A percentile compares a stretch with the other conserved stretches of the same genome.
Evolutionary conservation across 2,113 vertebrate species (phyloP).

Genomic region (Nerophis lumbriciformis): DNA sequence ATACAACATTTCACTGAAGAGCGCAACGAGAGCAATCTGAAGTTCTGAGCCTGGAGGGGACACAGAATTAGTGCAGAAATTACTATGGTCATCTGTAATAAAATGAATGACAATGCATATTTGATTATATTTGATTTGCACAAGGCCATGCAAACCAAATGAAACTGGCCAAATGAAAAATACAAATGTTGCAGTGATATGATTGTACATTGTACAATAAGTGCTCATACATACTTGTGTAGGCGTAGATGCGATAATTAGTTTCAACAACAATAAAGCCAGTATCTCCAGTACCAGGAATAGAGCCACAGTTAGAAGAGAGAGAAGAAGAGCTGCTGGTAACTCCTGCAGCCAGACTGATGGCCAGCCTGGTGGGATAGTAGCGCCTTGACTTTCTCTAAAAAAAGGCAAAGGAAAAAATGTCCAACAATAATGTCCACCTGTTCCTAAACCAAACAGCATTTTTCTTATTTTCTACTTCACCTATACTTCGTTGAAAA

Average conservation of each 20-base stretch:
- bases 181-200: too few relatives aligned
- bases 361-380: conserved; percentile 87
- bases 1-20: conserved; percentile 92
- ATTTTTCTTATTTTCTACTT: too few relatives aligned
- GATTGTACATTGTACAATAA: background rate
- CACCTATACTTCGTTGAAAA: too few relatives aligned
- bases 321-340: conserved; percentile 61
- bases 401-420: background rate
- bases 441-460: background rate
- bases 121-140: too few relatives aligned
- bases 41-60: conserved; percentile 79
- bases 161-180: background rate
- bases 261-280: conserved; percentile 89
- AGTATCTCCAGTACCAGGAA: conserved; percentile 56
- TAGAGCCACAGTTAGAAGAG: conserved; percentile 27
- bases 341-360: conserved; percentile 84
- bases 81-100: background rate
- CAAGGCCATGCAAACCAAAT: background rate
- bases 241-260: conserved; percentile 88
- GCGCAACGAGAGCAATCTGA: conserved; percentile 86
- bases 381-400: conserved; percentile 88
- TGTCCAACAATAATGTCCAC: background rate
- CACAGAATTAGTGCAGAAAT: conserved; percentile 1
- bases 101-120: background rate
- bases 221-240: conserved; percentile 74